These are phyloP conservation scores for Albula glossodonta DNA, from an alignment of 2,113 vertebrate species.

Conservation along the genomic window DNA sequence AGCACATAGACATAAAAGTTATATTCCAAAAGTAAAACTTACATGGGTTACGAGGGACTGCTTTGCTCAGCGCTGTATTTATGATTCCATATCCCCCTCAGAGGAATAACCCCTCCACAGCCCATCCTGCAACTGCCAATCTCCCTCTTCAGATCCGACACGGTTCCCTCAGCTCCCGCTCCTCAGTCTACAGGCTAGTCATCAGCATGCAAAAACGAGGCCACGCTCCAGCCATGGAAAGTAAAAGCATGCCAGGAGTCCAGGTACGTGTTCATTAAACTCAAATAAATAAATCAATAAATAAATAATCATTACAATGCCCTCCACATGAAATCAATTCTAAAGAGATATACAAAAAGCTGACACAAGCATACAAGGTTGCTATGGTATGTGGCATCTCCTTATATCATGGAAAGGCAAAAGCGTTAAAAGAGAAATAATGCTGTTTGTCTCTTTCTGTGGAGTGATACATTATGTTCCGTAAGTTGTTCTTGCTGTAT, in stretches of 20 bases:
- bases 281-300: not conserved
- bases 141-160: constrained; percentile 45
- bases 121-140: constrained; percentile 30
- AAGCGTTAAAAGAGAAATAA: too few relatives aligned
- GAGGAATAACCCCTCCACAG: not conserved
- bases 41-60: too few relatives aligned
- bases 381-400: constrained; percentile 31
- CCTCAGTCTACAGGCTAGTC: constrained; percentile 58
- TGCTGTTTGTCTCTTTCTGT: too few relatives aligned
- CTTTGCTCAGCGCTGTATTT: too few relatives aligned
- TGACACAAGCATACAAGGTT: not conserved
- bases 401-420: not conserved
- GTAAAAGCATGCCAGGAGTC: not conserved
- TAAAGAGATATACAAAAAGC: constrained; percentile 18
- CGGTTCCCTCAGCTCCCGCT: constrained; percentile 37
- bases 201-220: constrained; percentile 59
- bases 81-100: not conserved
- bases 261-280: not conserved
- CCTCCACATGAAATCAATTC: constrained; percentile 48
- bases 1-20: too few relatives aligned
- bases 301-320: constrained; percentile 46
- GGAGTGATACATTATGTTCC: too few relatives aligned
- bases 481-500: not conserved
- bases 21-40: too few relatives aligned
- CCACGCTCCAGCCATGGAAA: constrained; percentile 61